Evolutionary conservation across 2,888 invertebrate genomes (phyloP).

Genomic region (Pammene aurita): DNA sequence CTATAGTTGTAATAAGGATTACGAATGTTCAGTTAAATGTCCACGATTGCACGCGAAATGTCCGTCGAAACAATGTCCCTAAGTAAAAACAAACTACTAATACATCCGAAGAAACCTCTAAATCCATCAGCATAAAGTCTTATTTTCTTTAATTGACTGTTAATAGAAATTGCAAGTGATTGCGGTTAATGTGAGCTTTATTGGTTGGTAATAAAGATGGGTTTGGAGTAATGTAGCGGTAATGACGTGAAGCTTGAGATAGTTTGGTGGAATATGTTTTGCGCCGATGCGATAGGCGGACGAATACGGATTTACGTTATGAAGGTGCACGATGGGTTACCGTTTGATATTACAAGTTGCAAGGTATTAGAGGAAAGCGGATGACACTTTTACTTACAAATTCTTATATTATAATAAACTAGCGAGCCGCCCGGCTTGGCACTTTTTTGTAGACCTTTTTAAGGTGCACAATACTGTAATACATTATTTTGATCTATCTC

Average conservation of each 20-base stretch:
- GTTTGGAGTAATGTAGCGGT: constrained; percentile 4
- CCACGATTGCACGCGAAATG: no score
- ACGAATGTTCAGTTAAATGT: no score
- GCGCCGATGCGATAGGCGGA: constrained; percentile 24
- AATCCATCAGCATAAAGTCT: background rate
- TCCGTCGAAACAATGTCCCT: constrained; percentile 10
- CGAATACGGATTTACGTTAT: background rate
- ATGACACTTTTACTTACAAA: no score
- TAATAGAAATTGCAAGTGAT: constrained; percentile 9
- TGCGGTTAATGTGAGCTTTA: constrained; percentile 8
- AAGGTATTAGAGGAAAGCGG: no score
- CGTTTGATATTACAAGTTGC: no score
- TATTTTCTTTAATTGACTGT: constrained; percentile 5
- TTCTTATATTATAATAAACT: no score
- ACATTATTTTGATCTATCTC: no score
- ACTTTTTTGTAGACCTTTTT: no score
- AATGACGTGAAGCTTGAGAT: constrained; percentile 5
- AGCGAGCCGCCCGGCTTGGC: no score
- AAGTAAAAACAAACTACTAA: constrained; percentile 1
- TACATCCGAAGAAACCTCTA: background rate
- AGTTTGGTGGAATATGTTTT: constrained; percentile 37
- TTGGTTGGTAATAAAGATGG: background rate
- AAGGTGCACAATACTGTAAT: no score
- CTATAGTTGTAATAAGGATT: no score
- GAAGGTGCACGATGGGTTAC: background rate